Conservation (phyloP, 2,888 invertebrate genomes). For the Erebia palarica region DNA sequence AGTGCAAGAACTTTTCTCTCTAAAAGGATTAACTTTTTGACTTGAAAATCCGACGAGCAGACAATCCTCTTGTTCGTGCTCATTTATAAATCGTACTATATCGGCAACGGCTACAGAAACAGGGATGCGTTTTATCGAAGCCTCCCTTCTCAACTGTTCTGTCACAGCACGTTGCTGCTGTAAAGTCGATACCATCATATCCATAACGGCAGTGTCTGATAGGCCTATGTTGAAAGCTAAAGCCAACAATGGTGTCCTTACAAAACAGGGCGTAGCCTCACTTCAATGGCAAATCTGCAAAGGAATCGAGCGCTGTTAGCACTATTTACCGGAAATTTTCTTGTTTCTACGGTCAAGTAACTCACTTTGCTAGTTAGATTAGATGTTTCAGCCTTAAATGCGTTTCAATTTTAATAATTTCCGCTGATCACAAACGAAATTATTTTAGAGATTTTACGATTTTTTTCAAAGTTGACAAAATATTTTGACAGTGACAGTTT, state of each 20-base stretch:
- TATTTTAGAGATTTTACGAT: too few relatives aligned
- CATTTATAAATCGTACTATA: conserved; percentile 94
- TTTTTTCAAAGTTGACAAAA: too few relatives aligned
- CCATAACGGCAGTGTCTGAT: conserved; percentile 94
- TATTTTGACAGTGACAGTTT: background rate
- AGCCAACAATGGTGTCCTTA: conserved; percentile 59
- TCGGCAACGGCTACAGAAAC: conserved; percentile 96
- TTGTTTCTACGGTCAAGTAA: background rate
- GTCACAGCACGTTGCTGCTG: conserved; percentile 97
- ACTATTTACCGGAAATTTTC: background rate
- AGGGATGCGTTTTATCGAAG: conserved; percentile 92
- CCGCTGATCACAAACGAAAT: too few relatives aligned
- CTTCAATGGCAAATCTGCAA: conserved; percentile 35
- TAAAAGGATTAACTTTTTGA: conserved; percentile 97
- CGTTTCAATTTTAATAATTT: background rate
- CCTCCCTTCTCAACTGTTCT: conserved; percentile 96
- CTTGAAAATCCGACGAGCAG: conserved; percentile 96
- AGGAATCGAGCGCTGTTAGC: background rate
- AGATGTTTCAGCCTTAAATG: background rate
- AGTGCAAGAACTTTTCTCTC: conserved; percentile 95
- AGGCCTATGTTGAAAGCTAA: conserved; percentile 89
- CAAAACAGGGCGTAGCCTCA: conserved; percentile 75
- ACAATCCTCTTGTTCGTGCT: conserved; percentile 96
- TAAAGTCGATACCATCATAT: conserved; percentile 96
- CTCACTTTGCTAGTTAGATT: background rate